Evolutionary conservation across 1,140 invertebrate species (phyloP).

Genomic region (Thrips palmi): DNA sequence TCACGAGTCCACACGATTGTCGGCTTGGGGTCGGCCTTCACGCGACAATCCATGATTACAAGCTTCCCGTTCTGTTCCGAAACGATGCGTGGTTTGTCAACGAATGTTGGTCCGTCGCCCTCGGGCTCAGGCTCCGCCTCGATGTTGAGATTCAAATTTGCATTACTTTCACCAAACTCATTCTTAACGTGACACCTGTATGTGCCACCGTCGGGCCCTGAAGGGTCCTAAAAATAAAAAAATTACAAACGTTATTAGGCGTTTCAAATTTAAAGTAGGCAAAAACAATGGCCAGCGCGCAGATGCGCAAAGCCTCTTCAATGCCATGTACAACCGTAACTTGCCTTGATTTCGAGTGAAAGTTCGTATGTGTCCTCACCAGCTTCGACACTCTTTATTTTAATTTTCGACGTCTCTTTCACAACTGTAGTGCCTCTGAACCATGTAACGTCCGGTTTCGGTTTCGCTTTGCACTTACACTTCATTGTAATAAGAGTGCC

Average conservation of each 20-base stretch:
- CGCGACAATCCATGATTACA: constrained; percentile 94
- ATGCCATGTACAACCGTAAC: constrained; percentile 8
- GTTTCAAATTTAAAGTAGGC: constrained; percentile 4
- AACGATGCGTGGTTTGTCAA: constrained; percentile 89
- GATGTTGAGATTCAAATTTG: constrained; percentile 95
- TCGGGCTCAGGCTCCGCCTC: constrained; percentile 82
- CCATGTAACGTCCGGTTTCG: constrained; percentile 77
- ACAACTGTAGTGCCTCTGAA: constrained; percentile 71
- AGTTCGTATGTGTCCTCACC: constrained; percentile 80
- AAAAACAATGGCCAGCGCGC: constrained; percentile 1
- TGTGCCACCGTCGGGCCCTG: constrained; percentile 84
- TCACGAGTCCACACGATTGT: constrained; percentile 85
- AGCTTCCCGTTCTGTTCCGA: constrained; percentile 89
- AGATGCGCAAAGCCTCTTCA: constrained; percentile 19
- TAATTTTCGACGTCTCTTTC: constrained; percentile 69
- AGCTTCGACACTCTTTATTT: constrained; percentile 51
- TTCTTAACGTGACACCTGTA: constrained; percentile 96
- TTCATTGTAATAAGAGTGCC: constrained; percentile 90
- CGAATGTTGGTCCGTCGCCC: constrained; percentile 91
- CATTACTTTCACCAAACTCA: constrained; percentile 93
- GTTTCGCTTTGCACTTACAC: constrained; percentile 84
- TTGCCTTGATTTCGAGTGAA: constrained; percentile 70
- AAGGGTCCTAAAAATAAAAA: constrained; percentile 58
- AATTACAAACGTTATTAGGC: constrained; percentile 11
- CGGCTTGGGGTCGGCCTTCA: constrained; percentile 84